Percentiles rank a stretch among this genome's conserved stretches.
phyloP scores from a whole-genome alignment of 2,113 vertebrate genomes.

The Sardina pilchardus region DNA sequence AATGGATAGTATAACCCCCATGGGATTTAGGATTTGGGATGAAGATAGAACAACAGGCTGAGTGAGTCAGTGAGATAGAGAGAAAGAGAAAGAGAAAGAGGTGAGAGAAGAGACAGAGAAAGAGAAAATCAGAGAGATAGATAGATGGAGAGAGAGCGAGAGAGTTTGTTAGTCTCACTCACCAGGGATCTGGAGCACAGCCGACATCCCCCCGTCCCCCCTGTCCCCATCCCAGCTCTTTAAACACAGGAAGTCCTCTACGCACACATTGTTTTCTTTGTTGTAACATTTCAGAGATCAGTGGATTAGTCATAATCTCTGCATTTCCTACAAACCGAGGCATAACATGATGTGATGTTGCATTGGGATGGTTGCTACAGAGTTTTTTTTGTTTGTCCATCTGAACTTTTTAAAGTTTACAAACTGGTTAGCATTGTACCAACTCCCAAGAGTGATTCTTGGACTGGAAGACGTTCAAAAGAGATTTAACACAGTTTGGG shows the following conservation, averaged over 20 bases:
- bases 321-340: conserved; percentile 59
- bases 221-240: conserved; percentile 63
- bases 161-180: neutral
- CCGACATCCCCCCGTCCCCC: conserved; percentile 56
- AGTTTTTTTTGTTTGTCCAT: conserved; percentile 67
- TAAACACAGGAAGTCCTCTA: conserved; percentile 80
- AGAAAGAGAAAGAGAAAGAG: neutral
- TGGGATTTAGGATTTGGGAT: neutral
- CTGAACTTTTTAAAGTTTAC: conserved; percentile 38
- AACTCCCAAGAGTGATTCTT: neutral
- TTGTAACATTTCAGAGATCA: conserved; percentile 75
- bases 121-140: neutral
- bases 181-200: neutral
- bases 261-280: conserved; percentile 75
- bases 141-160: neutral
- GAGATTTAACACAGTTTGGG: conserved; percentile 13
- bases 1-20: neutral
- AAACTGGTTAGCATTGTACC: neutral
- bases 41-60: neutral
- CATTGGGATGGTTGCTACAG: conserved; percentile 62
- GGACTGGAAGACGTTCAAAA: neutral
- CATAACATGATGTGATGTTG: conserved; percentile 47
- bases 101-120: neutral
- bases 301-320: conserved; percentile 74
- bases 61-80: neutral